Conservation (phyloP, 2,113 vertebrate genomes). For the Monarcha castaneiventris region DNA sequence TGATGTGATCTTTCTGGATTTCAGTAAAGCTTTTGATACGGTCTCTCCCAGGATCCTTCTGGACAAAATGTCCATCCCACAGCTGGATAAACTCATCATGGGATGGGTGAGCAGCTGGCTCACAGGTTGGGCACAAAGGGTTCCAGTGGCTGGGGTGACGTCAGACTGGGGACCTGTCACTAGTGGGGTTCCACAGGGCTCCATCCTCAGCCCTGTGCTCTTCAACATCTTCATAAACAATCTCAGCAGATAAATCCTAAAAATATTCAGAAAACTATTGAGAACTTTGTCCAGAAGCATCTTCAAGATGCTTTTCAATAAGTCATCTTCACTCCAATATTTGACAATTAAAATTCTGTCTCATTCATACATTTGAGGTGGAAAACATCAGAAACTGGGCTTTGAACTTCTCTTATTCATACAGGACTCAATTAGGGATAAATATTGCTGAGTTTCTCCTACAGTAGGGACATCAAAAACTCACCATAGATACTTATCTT, state of each 20-base stretch:
- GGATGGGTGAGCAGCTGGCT: not conserved
- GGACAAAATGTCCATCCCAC: not conserved
- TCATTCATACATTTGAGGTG: not conserved
- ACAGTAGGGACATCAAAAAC: not conserved
- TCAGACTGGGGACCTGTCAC: not conserved
- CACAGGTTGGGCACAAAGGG: not conserved
- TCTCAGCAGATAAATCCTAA: not conserved
- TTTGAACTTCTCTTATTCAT: not conserved
- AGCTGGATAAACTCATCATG: not conserved
- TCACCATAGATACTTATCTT: not conserved
- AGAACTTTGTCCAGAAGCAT: not conserved
- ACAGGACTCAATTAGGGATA: not conserved
- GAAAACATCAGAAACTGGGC: not conserved
- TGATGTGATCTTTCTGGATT: not conserved
- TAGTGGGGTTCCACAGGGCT: not conserved
- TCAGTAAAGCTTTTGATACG: no score
- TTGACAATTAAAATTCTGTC: slow-evolving; percentile 10
- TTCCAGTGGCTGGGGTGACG: not conserved
- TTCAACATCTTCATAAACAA: not conserved
- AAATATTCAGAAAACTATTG: not conserved
- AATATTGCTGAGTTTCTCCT: not conserved
- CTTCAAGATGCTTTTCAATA: not conserved
- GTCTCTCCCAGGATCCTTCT: not conserved
- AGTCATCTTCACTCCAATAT: not conserved
- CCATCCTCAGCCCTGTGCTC: not conserved